Evolutionary conservation across 2,888 invertebrate genomes (phyloP).

Genomic region (Cyclophora albipunctata): DNA sequence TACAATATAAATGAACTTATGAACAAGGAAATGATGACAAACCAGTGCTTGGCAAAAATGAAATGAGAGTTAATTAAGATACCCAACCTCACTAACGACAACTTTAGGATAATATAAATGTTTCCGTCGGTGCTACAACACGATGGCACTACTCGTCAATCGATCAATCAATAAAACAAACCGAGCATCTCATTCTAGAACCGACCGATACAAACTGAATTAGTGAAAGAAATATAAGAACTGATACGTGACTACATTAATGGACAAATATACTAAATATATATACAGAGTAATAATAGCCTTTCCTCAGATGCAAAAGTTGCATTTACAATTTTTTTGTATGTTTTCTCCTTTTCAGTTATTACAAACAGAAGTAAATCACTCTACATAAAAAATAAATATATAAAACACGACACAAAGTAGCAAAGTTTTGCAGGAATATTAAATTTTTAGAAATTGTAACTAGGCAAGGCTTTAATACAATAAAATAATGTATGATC

Average conservation of each 20-base stretch:
- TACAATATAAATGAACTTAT: constrained; percentile 70
- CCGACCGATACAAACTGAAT: constrained; percentile 33
- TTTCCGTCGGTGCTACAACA: constrained; percentile 25
- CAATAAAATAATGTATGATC: constrained; percentile 47
- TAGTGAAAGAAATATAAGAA: constrained; percentile 44
- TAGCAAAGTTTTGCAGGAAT: constrained; percentile 56
- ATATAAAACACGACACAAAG: constrained; percentile 68
- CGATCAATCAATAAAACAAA: constrained; percentile 12
- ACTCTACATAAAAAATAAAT: constrained; percentile 67
- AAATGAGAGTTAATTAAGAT: constrained; percentile 56
- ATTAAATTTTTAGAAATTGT: constrained; percentile 48
- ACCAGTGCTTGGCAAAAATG: constrained; percentile 46
- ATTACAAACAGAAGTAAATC: constrained; percentile 68
- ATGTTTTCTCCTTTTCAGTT: constrained; percentile 56
- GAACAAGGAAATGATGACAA: constrained; percentile 49
- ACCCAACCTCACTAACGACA: constrained; percentile 57
- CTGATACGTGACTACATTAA: constrained; percentile 55
- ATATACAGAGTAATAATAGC: constrained; percentile 51
- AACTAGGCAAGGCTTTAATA: constrained; percentile 58
- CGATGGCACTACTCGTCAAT: constrained; percentile 20
- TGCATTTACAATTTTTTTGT: constrained; percentile 54
- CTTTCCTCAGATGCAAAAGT: constrained; percentile 53
- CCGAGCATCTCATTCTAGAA: constrained; percentile 28
- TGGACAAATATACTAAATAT: constrained; percentile 55
- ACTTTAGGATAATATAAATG: constrained; percentile 34